Conservation (phyloP, 2,113 vertebrate genomes). For the Gymnobelideus leadbeateri region DNA sequence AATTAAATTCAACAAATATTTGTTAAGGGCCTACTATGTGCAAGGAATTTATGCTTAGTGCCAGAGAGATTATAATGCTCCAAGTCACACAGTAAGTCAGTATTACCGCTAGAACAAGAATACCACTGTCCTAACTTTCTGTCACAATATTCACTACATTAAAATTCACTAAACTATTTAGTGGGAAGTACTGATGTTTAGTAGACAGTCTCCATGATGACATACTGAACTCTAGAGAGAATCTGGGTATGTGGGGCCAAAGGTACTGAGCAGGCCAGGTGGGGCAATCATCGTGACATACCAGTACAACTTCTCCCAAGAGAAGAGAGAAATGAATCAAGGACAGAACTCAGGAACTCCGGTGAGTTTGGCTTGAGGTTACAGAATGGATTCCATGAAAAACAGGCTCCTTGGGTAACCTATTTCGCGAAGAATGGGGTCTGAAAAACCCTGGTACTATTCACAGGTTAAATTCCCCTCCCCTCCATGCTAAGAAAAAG, state of each 20-base stretch:
- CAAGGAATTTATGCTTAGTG: background rate
- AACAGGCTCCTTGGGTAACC: slow-evolving; percentile 28
- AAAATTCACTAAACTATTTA: slow-evolving; percentile 3
- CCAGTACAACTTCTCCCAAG: slow-evolving; percentile 13
- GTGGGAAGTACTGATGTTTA: background rate
- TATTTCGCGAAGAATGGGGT: slow-evolving; percentile 3
- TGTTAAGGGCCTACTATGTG: background rate
- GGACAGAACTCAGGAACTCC: slow-evolving; percentile 29
- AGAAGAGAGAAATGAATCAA: slow-evolving; percentile 8
- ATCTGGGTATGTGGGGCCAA: slow-evolving; percentile 13
- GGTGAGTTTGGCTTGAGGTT: slow-evolving; percentile 27
- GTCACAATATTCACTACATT: background rate
- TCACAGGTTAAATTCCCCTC: slow-evolving; percentile 30
- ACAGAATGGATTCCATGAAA: background rate
- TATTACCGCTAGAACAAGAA: background rate
- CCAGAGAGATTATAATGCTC: background rate
- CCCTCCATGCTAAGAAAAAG: slow-evolving; percentile 39
- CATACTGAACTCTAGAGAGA: background rate
- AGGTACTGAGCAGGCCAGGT: slow-evolving; percentile 25
- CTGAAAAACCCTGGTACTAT: slow-evolving; percentile 30
- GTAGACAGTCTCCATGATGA: background rate
- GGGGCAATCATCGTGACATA: background rate
- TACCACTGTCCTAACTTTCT: slow-evolving; percentile 3
- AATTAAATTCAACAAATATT: background rate
- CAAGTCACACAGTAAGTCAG: slow-evolving; percentile 4